Evolutionary conservation across 2,888 invertebrate genomes (phyloP), one percentile per base, ranked within the genome.

Genomic region (Parnassius mnemosyne): DNA sequence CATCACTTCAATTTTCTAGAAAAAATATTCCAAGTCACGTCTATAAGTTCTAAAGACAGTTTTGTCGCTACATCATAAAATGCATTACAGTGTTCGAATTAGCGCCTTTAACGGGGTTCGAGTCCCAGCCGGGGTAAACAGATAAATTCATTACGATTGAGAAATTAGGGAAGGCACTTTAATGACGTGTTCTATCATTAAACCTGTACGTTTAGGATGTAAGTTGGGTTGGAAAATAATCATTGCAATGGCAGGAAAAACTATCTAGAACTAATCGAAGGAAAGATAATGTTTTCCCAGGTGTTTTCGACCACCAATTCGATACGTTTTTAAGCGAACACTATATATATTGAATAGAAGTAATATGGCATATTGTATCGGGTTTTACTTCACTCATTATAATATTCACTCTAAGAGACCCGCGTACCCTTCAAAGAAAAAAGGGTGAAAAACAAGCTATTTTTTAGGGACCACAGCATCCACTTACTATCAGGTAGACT

Each of bases 1-100:
- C 1, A 16, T 16, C 16, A 16, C 16, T 16, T 16, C 16, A 16
- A 1, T 16, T 16, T 16, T 16, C 16, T 16, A 52, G 52, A 58
- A 58, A 53, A 58, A 58, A 58, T 50, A 34, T 44, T 43, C 20
- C 52, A 53, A 62, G 65, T 3, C 70, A 3, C 53, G 3, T 83
- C 80, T 80, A 68, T 9, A 56, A 7, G 10, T 76, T 72, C 34
- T 0, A 34, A 69, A 60, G 49, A 66, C 76, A 60, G 11, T 66
- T 42, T 41, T 25, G 53, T 46, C 56, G 58, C 67, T 63, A 72
- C 75, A 76, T 80, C 81, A 81, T 84, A 84, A 84, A 84, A 84
- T 74, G 74, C 79, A 83, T 83, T 82, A 83, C 74, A 71, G 79
- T 74, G 77, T 79, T 70, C 77, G 72, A 80, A 85, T 85, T 84